Percentiles rank a stretch among this genome's conserved stretches.
phyloP scores from a whole-genome alignment of 2,113 vertebrate species.

The Etheostoma spectabile region DNA sequence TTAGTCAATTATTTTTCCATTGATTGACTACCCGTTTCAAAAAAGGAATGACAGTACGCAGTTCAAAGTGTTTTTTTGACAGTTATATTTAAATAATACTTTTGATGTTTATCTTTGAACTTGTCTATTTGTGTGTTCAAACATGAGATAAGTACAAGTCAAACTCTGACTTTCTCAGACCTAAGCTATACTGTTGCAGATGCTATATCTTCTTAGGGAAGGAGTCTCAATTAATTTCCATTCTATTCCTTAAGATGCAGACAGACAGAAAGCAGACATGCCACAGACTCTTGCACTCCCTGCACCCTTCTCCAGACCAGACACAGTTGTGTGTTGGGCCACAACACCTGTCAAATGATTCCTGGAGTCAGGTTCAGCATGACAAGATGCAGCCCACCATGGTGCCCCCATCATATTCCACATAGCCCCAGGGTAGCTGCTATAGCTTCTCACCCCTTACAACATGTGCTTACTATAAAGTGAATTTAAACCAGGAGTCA shows the following conservation, averaged over 20 bases:
- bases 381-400: constrained; percentile 42
- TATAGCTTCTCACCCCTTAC: constrained; percentile 31
- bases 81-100: background rate
- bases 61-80: background rate
- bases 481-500: constrained; percentile 38
- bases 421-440: constrained; percentile 11
- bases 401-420: constrained; percentile 62
- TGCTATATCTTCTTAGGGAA: constrained; percentile 4
- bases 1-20: background rate
- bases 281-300: constrained; percentile 68
- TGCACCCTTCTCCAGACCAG: constrained; percentile 66
- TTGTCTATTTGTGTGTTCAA: background rate
- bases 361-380: constrained; percentile 69
- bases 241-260: constrained; percentile 51
- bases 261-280: constrained; percentile 79
- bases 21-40: background rate
- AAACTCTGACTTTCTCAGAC: background rate
- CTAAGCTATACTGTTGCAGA: background rate
- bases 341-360: constrained; percentile 73
- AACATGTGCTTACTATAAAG: constrained; percentile 34
- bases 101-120: background rate
- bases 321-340: constrained; percentile 72
- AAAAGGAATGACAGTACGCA: background rate
- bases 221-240: constrained; percentile 31
- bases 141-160: background rate